Percentiles rank a stretch among this genome's conserved stretches.
These are phyloP conservation scores for Laupala kohalensis DNA, from an alignment of 1,140 invertebrate species.

Conservation along the genomic window DNA sequence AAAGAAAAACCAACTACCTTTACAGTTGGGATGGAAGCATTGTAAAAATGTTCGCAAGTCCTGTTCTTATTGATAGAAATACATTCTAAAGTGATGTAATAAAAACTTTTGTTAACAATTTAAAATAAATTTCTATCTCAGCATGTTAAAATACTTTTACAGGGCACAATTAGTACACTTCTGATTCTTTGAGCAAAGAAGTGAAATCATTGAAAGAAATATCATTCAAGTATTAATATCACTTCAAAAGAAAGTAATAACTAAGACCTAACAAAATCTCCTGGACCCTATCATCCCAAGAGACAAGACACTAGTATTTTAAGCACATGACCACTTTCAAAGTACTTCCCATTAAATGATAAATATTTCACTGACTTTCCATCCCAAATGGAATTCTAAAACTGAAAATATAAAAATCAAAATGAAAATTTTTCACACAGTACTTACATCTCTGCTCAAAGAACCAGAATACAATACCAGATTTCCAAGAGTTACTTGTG, in stretches of 20 bases:
- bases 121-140: neutral
- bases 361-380: too few species aligned
- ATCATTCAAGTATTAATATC: too few species aligned
- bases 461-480: neutral
- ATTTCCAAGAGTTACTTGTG: neutral
- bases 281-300: too few species aligned
- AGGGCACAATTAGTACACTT: neutral
- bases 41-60: neutral
- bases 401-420: too few species aligned
- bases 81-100: neutral
- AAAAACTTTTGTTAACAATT: neutral
- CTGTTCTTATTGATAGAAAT: neutral
- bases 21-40: conserved; percentile 6
- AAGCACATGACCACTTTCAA: too few species aligned
- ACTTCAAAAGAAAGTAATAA: too few species aligned
- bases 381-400: too few species aligned
- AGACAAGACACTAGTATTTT: too few species aligned
- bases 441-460: neutral
- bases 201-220: too few species aligned
- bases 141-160: neutral
- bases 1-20: conserved; percentile 2
- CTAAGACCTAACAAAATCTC: too few species aligned
- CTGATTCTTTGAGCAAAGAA: neutral
- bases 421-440: too few species aligned
- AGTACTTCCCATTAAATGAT: too few species aligned